Conservation (phyloP, 2,113 vertebrate species). For the Spea bombifrons region DNA sequence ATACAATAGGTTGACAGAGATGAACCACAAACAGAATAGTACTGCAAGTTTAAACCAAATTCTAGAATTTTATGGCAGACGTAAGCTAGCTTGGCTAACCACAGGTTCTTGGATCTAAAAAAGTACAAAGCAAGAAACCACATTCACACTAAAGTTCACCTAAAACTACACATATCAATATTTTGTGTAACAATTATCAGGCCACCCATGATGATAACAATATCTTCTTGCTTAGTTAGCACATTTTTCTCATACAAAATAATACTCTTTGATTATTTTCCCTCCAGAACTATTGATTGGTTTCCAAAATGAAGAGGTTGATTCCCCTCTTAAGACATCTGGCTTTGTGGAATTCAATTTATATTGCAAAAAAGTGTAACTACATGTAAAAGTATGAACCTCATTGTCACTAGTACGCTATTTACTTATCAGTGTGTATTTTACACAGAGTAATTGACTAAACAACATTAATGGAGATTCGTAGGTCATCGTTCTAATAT, state of each 20-base stretch:
- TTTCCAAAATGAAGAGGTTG: not conserved
- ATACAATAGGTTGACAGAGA: not conserved
- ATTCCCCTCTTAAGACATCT: not conserved
- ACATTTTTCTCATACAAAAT: conserved; percentile 21
- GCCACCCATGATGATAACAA: conserved; percentile 32
- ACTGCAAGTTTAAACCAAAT: conserved; percentile 30
- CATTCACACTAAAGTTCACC: conserved; percentile 36
- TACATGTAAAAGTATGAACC: no score
- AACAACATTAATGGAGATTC: no score
- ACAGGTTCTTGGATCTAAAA: conserved; percentile 28
- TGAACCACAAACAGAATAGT: conserved; percentile 32
- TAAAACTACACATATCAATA: conserved; percentile 29
- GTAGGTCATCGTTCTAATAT: no score
- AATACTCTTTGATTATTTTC: not conserved
- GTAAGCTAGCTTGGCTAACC: conserved; percentile 25
- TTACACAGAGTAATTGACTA: no score
- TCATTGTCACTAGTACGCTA: no score
- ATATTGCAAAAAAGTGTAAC: not conserved
- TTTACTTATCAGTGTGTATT: no score
- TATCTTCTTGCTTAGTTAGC: conserved; percentile 18
- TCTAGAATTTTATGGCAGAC: conserved; percentile 18
- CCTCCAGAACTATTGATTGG: not conserved
- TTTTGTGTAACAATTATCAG: conserved; percentile 26
- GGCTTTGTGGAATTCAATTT: not conserved
- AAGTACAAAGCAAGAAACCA: conserved; percentile 11